These are phyloP conservation scores for Ailuropoda melanoleuca DNA, from an alignment of 2,113 vertebrate genomes.

Conservation along the genomic window DNA sequence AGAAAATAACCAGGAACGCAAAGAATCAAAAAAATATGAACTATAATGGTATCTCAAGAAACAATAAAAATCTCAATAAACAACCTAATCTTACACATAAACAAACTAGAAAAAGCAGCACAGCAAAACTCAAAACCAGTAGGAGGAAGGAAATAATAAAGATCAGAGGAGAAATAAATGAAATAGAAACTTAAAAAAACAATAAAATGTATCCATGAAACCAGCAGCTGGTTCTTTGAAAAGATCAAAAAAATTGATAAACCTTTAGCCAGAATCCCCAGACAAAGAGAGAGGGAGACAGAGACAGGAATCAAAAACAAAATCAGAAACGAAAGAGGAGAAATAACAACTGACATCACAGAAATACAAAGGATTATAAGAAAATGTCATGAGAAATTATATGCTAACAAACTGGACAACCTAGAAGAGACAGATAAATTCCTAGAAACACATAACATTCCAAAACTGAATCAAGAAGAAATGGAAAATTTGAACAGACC, in stretches of 20 bases:
- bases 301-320: neutral
- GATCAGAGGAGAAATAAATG: neutral
- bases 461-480: neutral
- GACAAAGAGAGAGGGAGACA: neutral
- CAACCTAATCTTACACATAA: neutral
- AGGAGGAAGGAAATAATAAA: neutral
- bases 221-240: neutral
- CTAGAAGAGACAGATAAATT: neutral
- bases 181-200: neutral
- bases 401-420: neutral
- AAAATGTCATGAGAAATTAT: neutral
- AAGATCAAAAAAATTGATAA: neutral
- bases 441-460: neutral
- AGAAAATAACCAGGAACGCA: constrained; percentile 27
- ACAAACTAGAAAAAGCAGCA: neutral
- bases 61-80: neutral
- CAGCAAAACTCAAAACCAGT: neutral
- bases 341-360: neutral
- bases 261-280: neutral
- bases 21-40: constrained; percentile 5
- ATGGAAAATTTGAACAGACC: neutral
- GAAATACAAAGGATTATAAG: neutral
- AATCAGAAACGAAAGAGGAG: neutral
- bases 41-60: neutral
- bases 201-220: neutral